Evolutionary conservation across 2,888 invertebrate species (phyloP).

Genomic region (Agriopis marginaria): DNA sequence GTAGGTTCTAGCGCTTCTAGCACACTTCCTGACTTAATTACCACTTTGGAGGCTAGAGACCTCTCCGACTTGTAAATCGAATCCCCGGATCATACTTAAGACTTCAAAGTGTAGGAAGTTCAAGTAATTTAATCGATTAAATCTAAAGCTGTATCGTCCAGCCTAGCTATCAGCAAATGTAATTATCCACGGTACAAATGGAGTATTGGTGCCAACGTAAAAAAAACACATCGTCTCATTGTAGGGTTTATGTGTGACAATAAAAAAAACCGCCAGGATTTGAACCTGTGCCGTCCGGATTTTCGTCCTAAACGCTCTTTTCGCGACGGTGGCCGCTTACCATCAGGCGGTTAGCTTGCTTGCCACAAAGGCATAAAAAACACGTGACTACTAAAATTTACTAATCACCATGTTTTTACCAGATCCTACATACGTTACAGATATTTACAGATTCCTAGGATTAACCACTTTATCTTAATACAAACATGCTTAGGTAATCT

Average conservation of each 20-base stretch:
- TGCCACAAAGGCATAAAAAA: background rate
- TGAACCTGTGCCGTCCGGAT: too few species aligned
- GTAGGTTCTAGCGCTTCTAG: too few species aligned
- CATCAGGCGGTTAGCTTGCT: too few species aligned
- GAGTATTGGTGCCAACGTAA: too few species aligned
- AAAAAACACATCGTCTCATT: too few species aligned
- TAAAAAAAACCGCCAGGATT: too few species aligned
- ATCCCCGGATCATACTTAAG: slow-evolving; percentile 25
- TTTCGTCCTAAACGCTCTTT: too few species aligned
- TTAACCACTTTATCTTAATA: slow-evolving; percentile 8
- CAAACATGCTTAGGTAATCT: slow-evolving; percentile 12
- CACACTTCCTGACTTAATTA: slow-evolving; percentile 18
- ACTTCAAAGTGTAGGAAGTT: slow-evolving; percentile 30
- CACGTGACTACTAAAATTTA: background rate
- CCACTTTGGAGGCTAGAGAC: slow-evolving; percentile 1
- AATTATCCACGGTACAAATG: background rate
- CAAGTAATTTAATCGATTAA: slow-evolving; percentile 23
- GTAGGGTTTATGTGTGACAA: too few species aligned
- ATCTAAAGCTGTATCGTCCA: slow-evolving; percentile 9
- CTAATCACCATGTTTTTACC: background rate
- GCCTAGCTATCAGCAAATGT: background rate
- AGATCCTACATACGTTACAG: background rate
- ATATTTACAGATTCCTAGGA: slow-evolving; percentile 10
- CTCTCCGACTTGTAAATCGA: slow-evolving; percentile 22
- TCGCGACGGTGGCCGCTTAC: too few species aligned